Evolutionary conservation across 1,140 invertebrate genomes (phyloP).

Genomic region (Leguminivora glycinivorella): DNA sequence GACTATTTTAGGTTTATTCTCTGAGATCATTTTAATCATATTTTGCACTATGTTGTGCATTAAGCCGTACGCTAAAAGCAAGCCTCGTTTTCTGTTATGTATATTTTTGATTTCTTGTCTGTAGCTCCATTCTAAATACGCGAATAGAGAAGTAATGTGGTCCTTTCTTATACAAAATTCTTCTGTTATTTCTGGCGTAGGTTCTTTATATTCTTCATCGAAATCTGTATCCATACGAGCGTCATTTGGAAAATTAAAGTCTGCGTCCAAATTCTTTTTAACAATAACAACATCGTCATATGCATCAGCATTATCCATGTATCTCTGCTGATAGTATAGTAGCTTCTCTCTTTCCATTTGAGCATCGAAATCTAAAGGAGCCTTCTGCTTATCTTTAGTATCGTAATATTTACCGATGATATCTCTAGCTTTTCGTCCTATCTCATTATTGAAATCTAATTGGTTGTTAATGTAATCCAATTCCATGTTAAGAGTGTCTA

Average conservation of each 20-base stretch:
- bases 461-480: conserved; percentile 73
- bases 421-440: conserved; percentile 66
- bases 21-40: conserved; percentile 88
- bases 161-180: conserved; percentile 82
- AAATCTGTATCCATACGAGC: conserved; percentile 65
- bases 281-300: conserved; percentile 77
- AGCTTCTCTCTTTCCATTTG: conserved; percentile 78
- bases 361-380: conserved; percentile 69
- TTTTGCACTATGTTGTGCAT: conserved; percentile 88
- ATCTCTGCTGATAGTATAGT: conserved; percentile 74
- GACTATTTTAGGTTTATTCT: conserved; percentile 88
- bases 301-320: conserved; percentile 70
- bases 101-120: conserved; percentile 83
- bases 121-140: conserved; percentile 88
- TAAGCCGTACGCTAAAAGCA: conserved; percentile 88
- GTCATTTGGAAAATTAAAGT: conserved; percentile 78
- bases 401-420: conserved; percentile 68
- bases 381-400: conserved; percentile 50
- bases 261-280: conserved; percentile 76
- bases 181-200: conserved; percentile 64
- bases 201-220: conserved; percentile 74
- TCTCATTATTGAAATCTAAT: conserved; percentile 69
- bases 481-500: conserved; percentile 69
- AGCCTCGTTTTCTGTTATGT: conserved; percentile 82
- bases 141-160: conserved; percentile 86